phyloP scores from a whole-genome alignment of 2,113 vertebrate genomes.

The Tautogolabrus adspersus region DNA sequence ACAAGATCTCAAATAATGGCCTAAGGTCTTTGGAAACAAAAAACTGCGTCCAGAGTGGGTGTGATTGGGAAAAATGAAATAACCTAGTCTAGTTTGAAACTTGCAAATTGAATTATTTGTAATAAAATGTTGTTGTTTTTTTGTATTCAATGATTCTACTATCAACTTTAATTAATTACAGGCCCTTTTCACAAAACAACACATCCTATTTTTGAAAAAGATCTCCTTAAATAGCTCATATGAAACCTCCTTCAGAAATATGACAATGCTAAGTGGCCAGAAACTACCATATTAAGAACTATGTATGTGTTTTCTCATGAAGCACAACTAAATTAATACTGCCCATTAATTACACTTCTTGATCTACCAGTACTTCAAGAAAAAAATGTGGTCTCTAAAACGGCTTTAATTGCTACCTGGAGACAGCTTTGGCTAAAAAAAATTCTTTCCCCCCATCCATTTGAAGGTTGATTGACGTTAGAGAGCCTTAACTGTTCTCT shows the following conservation, averaged over 20 bases:
- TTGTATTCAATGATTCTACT: too few species aligned
- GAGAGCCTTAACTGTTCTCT: conserved; percentile 65
- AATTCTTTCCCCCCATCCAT: conserved; percentile 47
- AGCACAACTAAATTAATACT: conserved; percentile 39
- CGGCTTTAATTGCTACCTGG: conserved; percentile 71
- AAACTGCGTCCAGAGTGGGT: too few species aligned
- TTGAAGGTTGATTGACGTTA: conserved; percentile 65
- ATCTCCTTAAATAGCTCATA: too few species aligned
- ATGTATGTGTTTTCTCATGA: not conserved
- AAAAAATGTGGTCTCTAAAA: conserved; percentile 35
- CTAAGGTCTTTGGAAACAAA: not conserved
- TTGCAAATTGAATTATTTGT: too few species aligned
- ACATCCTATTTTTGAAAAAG: too few species aligned
- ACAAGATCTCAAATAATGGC: conserved; percentile 9
- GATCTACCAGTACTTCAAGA: not conserved
- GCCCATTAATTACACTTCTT: conserved; percentile 46
- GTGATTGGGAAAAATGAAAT: too few species aligned
- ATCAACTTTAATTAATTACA: too few species aligned
- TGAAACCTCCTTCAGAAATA: conserved; percentile 1
- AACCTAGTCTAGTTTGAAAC: too few species aligned
- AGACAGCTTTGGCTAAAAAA: conserved; percentile 63
- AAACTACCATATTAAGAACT: not conserved
- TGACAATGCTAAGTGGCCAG: too few species aligned
- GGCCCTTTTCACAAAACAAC: too few species aligned
- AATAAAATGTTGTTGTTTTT: too few species aligned